These are phyloP conservation scores for Mormyrus hasselquistii DNA, from an alignment of 2,797 vertebrate genomes.

Conservation along the genomic window DNA sequence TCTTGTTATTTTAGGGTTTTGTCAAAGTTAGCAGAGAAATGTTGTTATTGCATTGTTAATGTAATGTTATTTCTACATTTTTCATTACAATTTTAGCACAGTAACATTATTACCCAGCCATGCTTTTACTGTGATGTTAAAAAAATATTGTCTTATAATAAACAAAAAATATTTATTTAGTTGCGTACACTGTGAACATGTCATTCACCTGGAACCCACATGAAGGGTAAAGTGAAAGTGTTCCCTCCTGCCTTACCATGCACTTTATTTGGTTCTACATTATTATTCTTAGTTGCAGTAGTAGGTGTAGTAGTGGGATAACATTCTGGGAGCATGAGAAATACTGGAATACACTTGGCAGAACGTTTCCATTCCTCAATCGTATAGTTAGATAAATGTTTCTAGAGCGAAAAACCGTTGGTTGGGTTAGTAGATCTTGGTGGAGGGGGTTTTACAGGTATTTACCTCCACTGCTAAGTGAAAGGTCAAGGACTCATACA, in stretches of 20 bases:
- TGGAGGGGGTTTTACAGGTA: background rate
- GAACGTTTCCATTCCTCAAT: background rate
- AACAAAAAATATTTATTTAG: background rate
- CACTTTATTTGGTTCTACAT: background rate
- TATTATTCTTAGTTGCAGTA: background rate
- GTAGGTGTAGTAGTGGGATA: background rate
- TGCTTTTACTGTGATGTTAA: background rate
- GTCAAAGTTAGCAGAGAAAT: background rate
- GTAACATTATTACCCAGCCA: background rate
- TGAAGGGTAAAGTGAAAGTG: background rate
- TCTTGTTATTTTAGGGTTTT: background rate
- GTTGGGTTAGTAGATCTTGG: background rate
- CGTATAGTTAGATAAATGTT: background rate
- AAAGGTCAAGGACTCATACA: background rate
- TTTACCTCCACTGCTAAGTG: background rate
- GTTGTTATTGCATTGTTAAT: background rate
- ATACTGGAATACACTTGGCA: background rate
- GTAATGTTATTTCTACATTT: background rate
- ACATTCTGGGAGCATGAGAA: background rate
- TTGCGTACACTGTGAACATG: background rate
- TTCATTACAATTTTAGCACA: background rate
- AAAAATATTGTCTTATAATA: background rate
- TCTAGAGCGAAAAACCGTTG: background rate
- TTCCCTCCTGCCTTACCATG: background rate
- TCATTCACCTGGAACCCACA: background rate